Base-by-base conservation (phyloP, 2,113 vertebrate species). In the Anthoscopus minutus region DNA sequence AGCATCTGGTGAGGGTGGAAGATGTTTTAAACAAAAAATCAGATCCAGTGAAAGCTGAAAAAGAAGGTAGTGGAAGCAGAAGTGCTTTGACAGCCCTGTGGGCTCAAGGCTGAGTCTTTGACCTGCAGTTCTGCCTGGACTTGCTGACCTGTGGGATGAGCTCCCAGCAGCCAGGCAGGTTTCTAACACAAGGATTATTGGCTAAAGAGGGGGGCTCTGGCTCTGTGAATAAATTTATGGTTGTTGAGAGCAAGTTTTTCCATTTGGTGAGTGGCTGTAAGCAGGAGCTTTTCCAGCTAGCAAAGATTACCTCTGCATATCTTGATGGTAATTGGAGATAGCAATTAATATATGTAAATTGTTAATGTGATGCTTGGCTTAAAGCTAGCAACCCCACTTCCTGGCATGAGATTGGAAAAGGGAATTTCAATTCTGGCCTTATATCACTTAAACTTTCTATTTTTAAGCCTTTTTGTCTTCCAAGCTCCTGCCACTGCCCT, bases 221-320 rank as follows among this genome's bases (percentile, higher is more conserved):
- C 78, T 51, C 33, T 44, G 45, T 67, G 53, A 17, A 15, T 35
- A 18, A 62, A 72, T 28, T 31, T 27, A 15, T 44, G 14, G 67
- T 66, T 42, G 4, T 30, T 47, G 22, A 81, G 81, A 91, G 92
- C 62, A 92, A 87, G 73, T 65, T 96, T 62, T 95, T 94, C 82
- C 73, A 61, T 95, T 86, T 69, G 16, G 13, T 86, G 33, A 85
- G 82, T 45, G 72, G 53, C 80, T 82, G 40, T 58, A 48, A 93
- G 94, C 60, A 84, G 85, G 40, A 94, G 33, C 47, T 81, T 69
- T 91, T 94, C 71, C 86, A 93, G 45, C 31, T 69, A 91, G 60
- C 56, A 81, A 15, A 81, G 82, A 76, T 93, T 78, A 86, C 58
- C 71, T 65, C 53, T 77, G 79, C 86, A 31, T 84, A 80, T 81